A percentile compares a stretch with the other conserved stretches of the same genome.
phyloP scores from a whole-genome alignment of 2,888 invertebrate genomes.

The Phortica magna region DNA sequence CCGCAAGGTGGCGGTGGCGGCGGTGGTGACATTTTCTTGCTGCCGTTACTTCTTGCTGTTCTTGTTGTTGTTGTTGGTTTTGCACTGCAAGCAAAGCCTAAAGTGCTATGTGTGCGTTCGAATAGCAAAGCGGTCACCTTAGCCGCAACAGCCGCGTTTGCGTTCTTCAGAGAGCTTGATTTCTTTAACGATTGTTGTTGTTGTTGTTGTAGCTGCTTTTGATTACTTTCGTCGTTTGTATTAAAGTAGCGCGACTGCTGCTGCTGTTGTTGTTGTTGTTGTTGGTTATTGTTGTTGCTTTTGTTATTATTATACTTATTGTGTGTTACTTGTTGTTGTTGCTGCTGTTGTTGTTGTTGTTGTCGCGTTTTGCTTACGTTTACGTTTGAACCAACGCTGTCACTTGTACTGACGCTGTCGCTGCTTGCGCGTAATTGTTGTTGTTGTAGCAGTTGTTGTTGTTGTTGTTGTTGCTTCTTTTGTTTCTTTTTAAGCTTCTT shows the following conservation, averaged over 20 bases:
- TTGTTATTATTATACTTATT: slow-evolving; percentile 10
- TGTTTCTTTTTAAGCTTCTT: slow-evolving; percentile 13
- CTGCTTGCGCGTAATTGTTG: slow-evolving; percentile 56
- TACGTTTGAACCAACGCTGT: not conserved
- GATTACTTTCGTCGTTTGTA: slow-evolving; percentile 32
- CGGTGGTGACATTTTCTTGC: slow-evolving; percentile 68
- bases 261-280: too few relatives aligned
- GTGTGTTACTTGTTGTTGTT: not conserved
- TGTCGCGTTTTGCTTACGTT: not conserved
- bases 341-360: not conserved
- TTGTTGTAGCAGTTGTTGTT: slow-evolving; percentile 2
- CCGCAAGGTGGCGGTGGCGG: slow-evolving; percentile 74
- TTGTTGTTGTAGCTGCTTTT: slow-evolving; percentile 33
- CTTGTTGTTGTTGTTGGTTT: slow-evolving; percentile 49
- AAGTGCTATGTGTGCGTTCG: slow-evolving; percentile 59
- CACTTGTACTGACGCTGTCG: slow-evolving; percentile 41
- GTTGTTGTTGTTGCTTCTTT: not conserved
- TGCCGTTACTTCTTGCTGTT: slow-evolving; percentile 18
- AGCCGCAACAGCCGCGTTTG: slow-evolving; percentile 41
- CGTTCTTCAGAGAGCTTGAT: slow-evolving; percentile 36
- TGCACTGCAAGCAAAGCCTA: slow-evolving; percentile 47
- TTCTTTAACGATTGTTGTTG: slow-evolving; percentile 30
- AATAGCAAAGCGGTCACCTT: slow-evolving; percentile 62
- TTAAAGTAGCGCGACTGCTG: slow-evolving; percentile 10
- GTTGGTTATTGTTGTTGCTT: slow-evolving; percentile 31